Base-by-base conservation (phyloP, 1,140 invertebrate genomes). In the Trichonephila inaurata region DNA sequence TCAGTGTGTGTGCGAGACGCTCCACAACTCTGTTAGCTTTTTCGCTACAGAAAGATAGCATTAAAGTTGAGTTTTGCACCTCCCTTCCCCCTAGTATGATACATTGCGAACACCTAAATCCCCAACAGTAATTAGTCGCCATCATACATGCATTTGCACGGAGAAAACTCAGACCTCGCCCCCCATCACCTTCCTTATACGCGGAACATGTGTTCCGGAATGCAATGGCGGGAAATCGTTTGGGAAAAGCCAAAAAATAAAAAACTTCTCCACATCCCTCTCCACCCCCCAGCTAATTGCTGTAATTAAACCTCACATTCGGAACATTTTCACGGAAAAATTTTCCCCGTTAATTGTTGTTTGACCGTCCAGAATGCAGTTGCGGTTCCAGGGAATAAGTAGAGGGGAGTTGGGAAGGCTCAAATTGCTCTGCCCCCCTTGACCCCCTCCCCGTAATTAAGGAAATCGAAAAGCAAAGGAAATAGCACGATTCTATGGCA, bases 141-240 rank as follows among this genome's bases (percentile, higher is more conserved):
- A 92, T 92, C 91, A 92, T 92, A 92, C 91, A 92, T 92, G 83
- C 91, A 92, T 92, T 92, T 92, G 82, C 83, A 62, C 91, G 91
- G 51, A 21, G 89, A 90, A 90, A 90, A 82, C 89, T 91, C 28
- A 33, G 58, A 69, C 66, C 16, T 28, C 19, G 18, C 24, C 51
- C 62, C 61, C 10, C 60, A 28, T 81, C 72, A 21, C 77, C 61
- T 2, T 61, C 33, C 64, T 33, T 72, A 19, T 14, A 18, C 14
- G 33, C 60, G 61, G 91, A 92, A 92, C 91, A 92, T 87, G 64
- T 92, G 91, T 92, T 87, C 66, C 82, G 82, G 82, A 92, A 72
- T 61, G 81, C 82, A 85, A 72, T 87, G 91, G 51, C 62, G 58
- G 58, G 89, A 91, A 51, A 83, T 91, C n/a, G 40, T 72, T 82